Evolutionary conservation across 2,888 invertebrate genomes (phyloP), one percentile per base, ranked within the genome.

Genomic region (Notocelia uddmanniana): DNA sequence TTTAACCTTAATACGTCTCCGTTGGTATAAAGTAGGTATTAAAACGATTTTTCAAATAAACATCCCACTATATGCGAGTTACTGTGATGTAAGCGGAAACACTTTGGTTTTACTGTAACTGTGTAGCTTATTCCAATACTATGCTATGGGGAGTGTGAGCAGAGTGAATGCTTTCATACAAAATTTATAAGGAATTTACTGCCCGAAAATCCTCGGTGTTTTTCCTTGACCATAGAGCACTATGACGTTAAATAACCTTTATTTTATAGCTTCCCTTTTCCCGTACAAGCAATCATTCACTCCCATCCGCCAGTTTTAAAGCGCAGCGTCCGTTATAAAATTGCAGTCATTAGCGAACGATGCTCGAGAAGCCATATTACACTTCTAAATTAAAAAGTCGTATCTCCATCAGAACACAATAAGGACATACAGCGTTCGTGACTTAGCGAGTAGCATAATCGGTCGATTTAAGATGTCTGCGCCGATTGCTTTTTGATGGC

Each of bases 401-500:
- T 60, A 60, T 23, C 45, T 13, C 15, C 3, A 37, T 41, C 23
- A 5, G n/a, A 37, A 9, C 18, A n/a, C 9, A n/a, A n/a, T 18
- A 23, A 1, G 3, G 1, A 60, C 23, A 26, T 60, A 48, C 18
- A 45, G 13, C 26, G 1, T 60, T 59, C 23, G 45, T 5, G n/a
- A 60, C 23, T 60, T 26, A 15, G 11, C 10, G 10, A 18, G 8
- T 31, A 50, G 37, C 15, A 19, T 50, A 63, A 54, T 64, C 52
- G 54, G 52, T 54, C 64, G 64, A 54, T 64, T 52, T 52, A 64
- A 64, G 52, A 64, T 64, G 64, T 37, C 54, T 54, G 50, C 64
- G 34, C 10, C 64, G 64, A 64, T 64, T 64, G 64, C 52, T 64
- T 64, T 64, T 64, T 64, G 64, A 64, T 64, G 52, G 37, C 52